phyloP scores from a whole-genome alignment of 2,113 vertebrate genomes.

The Mus musculus region GRCm39 chr9:97733501-97734000 shows the following conservation, averaged over 20 bases:
- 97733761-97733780: neutral
- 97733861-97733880: neutral
- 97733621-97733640: conserved; percentile 46
- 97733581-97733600: conserved; percentile 63
- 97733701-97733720: accelerated
- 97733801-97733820: neutral
- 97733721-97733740: neutral
- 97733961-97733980: conserved; percentile 44
- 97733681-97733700: neutral
- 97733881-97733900: neutral
- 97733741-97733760: accelerated
- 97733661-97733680: conserved; percentile 44
- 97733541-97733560: conserved; percentile 72
- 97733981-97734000: conserved; percentile 38
- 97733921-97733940: conserved; percentile 48
- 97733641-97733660: conserved; percentile 34
- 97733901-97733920: neutral
- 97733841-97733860: neutral
- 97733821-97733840: neutral
- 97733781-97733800: neutral
- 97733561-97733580: conserved; percentile 62
- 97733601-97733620: conserved; percentile 60
- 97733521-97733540: conserved; percentile 72
- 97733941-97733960: neutral
- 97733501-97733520: conserved; percentile 76